These are phyloP conservation scores for Cryptoprocta ferox DNA, from an alignment of 2,797 vertebrate genomes.

Conservation along the genomic window DNA sequence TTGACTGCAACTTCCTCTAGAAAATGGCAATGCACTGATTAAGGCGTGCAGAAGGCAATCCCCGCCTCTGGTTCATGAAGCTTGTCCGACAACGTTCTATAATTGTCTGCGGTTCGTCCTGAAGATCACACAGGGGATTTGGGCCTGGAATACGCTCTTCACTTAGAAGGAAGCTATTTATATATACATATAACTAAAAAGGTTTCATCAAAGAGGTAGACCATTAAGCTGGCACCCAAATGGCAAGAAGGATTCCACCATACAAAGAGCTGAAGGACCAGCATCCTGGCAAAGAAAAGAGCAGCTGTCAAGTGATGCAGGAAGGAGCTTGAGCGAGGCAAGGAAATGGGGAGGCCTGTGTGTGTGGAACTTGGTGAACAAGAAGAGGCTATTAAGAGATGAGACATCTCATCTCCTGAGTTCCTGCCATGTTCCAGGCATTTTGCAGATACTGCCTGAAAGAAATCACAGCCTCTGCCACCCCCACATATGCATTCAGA, in stretches of 20 bases:
- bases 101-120: neutral
- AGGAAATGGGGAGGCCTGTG: neutral
- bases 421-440: too few relatives aligned
- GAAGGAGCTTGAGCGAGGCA: neutral
- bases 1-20: neutral
- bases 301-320: neutral
- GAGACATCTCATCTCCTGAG: neutral
- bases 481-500: neutral
- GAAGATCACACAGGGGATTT: neutral
- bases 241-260: neutral
- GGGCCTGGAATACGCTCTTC: neutral
- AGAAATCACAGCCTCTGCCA: neutral
- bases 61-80: neutral
- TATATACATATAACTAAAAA: neutral
- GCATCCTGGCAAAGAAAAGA: neutral
- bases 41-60: accelerated
- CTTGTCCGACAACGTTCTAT: neutral
- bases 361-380: neutral
- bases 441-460: neutral
- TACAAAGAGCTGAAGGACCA: neutral
- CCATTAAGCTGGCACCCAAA: neutral
- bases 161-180: neutral
- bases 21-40: neutral
- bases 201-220: neutral
- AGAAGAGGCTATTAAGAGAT: neutral